A percentile compares a stretch with the other conserved stretches of the same genome.
These are phyloP conservation scores for Sclerurus mexicanus DNA, from an alignment of 2,113 vertebrate genomes.

Conservation along the genomic window DNA sequence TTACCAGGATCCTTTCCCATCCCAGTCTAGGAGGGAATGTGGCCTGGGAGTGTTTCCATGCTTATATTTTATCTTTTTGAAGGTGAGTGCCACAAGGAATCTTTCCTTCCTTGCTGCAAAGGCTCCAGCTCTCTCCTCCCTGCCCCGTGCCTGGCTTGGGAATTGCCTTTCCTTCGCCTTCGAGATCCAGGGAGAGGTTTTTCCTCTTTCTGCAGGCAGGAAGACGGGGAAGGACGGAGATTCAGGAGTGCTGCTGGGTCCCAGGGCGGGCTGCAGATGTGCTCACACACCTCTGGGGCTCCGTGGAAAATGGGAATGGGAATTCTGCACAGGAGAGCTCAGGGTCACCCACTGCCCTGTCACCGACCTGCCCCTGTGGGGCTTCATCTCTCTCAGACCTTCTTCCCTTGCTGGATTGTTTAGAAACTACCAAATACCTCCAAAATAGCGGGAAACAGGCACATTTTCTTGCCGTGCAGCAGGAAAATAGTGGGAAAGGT, in stretches of 20 bases:
- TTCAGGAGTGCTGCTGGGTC: not conserved
- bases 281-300: not conserved
- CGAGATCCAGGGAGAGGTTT: not conserved
- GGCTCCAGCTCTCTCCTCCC: not conserved
- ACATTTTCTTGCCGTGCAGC: not conserved
- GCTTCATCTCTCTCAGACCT: not conserved
- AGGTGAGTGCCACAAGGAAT: not conserved
- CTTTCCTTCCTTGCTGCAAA: not conserved
- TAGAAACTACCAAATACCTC: not conserved
- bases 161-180: not conserved
- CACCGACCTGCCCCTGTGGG: too few relatives aligned
- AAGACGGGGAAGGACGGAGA: too few relatives aligned
- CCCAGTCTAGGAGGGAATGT: not conserved
- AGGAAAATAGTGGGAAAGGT: not conserved
- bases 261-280: not conserved
- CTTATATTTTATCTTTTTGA: not conserved
- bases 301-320: fast-evolving
- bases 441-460: fast-evolving
- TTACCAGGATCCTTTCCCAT: not conserved
- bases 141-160: not conserved
- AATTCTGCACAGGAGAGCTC: too few relatives aligned
- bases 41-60: not conserved
- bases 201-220: too few relatives aligned
- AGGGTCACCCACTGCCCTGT: too few relatives aligned
- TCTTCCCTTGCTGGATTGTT: too few relatives aligned